Evolutionary conservation across 1,140 invertebrate species (phyloP).

Genomic region (Aporrectodea caliginosa): DNA sequence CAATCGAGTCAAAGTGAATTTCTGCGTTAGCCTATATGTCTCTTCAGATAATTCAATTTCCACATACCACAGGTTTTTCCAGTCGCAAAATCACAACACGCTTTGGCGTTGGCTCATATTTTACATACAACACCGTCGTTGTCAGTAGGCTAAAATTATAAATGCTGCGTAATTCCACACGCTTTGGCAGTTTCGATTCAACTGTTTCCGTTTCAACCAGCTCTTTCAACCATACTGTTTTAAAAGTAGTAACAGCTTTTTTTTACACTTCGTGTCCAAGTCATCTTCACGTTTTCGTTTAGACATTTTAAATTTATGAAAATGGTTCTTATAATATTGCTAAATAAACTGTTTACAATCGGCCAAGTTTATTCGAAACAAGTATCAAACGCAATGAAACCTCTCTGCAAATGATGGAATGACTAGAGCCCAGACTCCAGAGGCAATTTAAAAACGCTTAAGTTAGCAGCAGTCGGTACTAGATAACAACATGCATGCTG

Average conservation of each 20-base stretch:
- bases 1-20: conserved; percentile 17
- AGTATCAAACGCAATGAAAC: too few species aligned
- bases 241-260: not conserved
- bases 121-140: conserved; percentile 19
- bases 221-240: conserved; percentile 10
- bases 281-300: not conserved
- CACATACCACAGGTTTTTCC: conserved; percentile 18
- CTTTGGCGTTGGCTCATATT: conserved; percentile 23
- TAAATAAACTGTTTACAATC: too few species aligned
- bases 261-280: not conserved
- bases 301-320: too few species aligned
- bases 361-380: too few species aligned
- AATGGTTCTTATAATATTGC: too few species aligned
- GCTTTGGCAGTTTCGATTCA: not conserved
- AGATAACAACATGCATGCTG: too few species aligned
- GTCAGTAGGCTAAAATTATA: not conserved
- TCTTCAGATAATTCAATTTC: conserved; percentile 23
- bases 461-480: too few species aligned
- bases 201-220: conserved; percentile 12
- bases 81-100: conserved; percentile 10
- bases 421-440: too few species aligned
- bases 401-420: too few species aligned
- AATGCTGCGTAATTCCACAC: conserved; percentile 14
- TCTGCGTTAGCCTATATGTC: conserved; percentile 21
- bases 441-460: too few species aligned